Evolutionary conservation across 2,888 invertebrate species (phyloP), one percentile per base, ranked within the genome.

Genomic region (Hipparchia sbordonii): DNA sequence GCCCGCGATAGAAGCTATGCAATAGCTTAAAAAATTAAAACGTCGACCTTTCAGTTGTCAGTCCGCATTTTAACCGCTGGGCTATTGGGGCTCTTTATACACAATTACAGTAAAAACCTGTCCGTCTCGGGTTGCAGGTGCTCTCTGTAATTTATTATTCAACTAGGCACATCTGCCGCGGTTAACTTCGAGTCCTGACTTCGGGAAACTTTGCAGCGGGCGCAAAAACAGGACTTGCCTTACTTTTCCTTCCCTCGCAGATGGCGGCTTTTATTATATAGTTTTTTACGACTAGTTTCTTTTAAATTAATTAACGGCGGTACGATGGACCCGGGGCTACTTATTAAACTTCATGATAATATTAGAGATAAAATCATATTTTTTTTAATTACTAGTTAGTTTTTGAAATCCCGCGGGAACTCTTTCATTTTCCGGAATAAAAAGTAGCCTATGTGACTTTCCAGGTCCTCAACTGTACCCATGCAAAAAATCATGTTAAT

Each of bases 181-280:
- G 72, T 68, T 72, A 75, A 72, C 67, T 74, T 61, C 57, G 52
- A 66, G 62, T 62, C 60, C 74, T 61, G 72, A 74, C 74, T 74
- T 71, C 67, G 72, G 61, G 46, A 67, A 72, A 61, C 66, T 67
- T 72, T 56, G 67, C 72, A 60, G 70, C 68, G 67, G 70, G 72
- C 67, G 67, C 70, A 72, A 72, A 74, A 76, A 76, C 68, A 68
- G 56, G 59, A 70, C 69, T 68, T 70, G 12, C 23, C 67, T 6
- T 56, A 56, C 68, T 69, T 69, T 69, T 54, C 69, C 69, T 39
- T 33, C 46, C 60, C 39, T 13, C 39, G 60, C 69, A 69, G 69
- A 69, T 69, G 69, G n/a, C 61, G 57, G 52, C 60, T 52, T 52
- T 69, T 69, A 52, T 61, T 12, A 61, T 69, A 69, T 69, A 73